phyloP scores from a whole-genome alignment of 2,113 vertebrate species.

The Labeo rohita region DNA sequence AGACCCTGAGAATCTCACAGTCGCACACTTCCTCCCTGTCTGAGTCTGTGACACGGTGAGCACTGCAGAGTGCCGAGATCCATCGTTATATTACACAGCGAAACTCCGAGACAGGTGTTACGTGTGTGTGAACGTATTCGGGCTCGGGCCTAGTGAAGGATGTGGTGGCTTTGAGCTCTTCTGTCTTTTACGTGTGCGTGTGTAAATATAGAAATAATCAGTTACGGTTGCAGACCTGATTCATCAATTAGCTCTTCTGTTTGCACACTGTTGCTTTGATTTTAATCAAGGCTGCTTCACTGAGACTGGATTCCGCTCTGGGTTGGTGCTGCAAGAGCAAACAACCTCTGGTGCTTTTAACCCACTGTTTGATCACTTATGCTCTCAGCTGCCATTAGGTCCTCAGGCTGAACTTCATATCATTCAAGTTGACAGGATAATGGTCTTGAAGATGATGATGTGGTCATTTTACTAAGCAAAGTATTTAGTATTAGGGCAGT shows the following conservation, averaged over 20 bases:
- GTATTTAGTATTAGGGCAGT: not conserved
- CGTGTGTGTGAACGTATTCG: conserved; percentile 17
- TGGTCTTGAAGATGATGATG: not conserved
- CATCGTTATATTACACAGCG: conserved; percentile 41
- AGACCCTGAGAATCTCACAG: conserved; percentile 47
- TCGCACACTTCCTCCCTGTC: conserved; percentile 58
- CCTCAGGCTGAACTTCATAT: not conserved
- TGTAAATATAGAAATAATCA: conserved; percentile 56
- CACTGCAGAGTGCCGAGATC: conserved; percentile 12
- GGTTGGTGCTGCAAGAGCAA: conserved; percentile 33
- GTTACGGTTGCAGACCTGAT: conserved; percentile 51
- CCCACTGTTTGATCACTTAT: conserved; percentile 10
- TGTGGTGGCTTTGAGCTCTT: conserved; percentile 56
- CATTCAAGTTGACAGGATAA: conserved; percentile 8
- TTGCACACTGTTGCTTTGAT: conserved; percentile 54
- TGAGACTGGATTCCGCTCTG: conserved; percentile 13
- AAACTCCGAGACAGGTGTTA: conserved; percentile 44
- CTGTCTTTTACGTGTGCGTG: conserved; percentile 35
- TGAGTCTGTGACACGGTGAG: conserved; percentile 48
- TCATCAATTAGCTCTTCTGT: conserved; percentile 56
- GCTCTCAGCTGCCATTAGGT: conserved; percentile 4
- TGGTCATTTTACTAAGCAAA: not conserved
- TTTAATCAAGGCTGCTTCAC: conserved; percentile 55
- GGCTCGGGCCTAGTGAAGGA: conserved; percentile 49
- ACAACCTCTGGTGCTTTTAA: conserved; percentile 30